phyloP scores from a whole-genome alignment of 2,797 vertebrate genomes.

The Intellagama lesueurii region DNA sequence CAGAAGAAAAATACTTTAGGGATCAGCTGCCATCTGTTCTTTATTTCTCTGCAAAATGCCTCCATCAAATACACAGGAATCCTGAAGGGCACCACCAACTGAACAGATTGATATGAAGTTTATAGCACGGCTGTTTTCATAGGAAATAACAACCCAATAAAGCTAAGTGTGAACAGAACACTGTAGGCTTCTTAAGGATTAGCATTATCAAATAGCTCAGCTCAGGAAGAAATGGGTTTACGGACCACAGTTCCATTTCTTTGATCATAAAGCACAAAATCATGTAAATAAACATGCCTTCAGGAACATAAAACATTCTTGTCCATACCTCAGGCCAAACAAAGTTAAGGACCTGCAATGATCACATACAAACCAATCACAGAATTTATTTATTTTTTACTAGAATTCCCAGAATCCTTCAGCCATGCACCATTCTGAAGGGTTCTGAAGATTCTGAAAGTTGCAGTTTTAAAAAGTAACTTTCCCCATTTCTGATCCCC shows the following conservation, averaged over 20 bases:
- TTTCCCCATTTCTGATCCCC: neutral
- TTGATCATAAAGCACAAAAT: neutral
- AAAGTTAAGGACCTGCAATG: neutral
- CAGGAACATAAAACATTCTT: neutral
- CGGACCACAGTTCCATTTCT: neutral
- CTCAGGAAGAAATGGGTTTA: neutral
- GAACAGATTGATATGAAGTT: neutral
- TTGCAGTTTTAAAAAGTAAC: too few relatives aligned
- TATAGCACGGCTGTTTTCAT: neutral
- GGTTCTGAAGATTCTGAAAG: too few relatives aligned
- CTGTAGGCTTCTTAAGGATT: neutral
- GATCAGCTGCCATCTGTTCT: neutral
- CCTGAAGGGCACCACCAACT: neutral
- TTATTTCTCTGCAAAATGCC: neutral
- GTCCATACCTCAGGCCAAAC: neutral
- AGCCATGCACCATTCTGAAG: too few relatives aligned
- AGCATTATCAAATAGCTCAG: neutral
- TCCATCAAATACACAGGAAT: neutral
- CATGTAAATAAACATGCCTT: neutral
- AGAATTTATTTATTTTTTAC: too few relatives aligned
- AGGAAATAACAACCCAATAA: neutral
- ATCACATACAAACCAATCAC: neutral
- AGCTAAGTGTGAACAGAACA: neutral
- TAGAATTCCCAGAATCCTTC: too few relatives aligned
- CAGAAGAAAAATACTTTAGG: neutral